Conservation (phyloP, 1,140 invertebrate genomes). For the Bombus haemorrhoidalis region DNA sequence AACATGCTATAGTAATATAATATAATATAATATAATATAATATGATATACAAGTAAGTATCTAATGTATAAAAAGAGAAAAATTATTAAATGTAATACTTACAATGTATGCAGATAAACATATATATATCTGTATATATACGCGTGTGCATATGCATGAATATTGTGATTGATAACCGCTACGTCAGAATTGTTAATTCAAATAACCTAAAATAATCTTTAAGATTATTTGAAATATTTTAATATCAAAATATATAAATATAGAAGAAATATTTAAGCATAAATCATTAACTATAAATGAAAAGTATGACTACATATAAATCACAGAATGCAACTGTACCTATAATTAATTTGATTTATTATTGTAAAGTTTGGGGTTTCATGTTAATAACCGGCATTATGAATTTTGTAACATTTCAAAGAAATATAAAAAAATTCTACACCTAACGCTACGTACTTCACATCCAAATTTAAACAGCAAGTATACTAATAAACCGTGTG, state of each 20-base stretch:
- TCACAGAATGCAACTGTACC: not conserved
- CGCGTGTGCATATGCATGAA: not conserved
- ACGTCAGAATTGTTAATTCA: not conserved
- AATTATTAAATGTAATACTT: slow-evolving; percentile 12
- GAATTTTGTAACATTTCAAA: not conserved
- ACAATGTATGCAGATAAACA: slow-evolving; percentile 1
- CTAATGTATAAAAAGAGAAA: not conserved
- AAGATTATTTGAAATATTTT: not conserved
- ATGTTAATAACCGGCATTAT: not conserved
- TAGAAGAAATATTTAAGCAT: not conserved
- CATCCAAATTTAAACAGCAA: slow-evolving; percentile 19
- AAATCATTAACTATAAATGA: not conserved
- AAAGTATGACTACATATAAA: not conserved
- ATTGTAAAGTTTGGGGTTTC: not conserved
- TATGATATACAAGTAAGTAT: not conserved
- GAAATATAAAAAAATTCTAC: not conserved
- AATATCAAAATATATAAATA: not conserved
- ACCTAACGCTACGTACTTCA: not conserved
- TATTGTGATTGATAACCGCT: not conserved
- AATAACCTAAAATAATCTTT: slow-evolving; percentile 22
- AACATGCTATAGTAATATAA: not conserved
- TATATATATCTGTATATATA: not conserved
- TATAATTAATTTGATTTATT: not conserved
- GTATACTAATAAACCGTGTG: not conserved
- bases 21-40: not conserved